Evolutionary conservation across 2,888 invertebrate species (phyloP), one percentile per base, ranked within the genome.

Genomic region (Drosophila meridiana): DNA sequence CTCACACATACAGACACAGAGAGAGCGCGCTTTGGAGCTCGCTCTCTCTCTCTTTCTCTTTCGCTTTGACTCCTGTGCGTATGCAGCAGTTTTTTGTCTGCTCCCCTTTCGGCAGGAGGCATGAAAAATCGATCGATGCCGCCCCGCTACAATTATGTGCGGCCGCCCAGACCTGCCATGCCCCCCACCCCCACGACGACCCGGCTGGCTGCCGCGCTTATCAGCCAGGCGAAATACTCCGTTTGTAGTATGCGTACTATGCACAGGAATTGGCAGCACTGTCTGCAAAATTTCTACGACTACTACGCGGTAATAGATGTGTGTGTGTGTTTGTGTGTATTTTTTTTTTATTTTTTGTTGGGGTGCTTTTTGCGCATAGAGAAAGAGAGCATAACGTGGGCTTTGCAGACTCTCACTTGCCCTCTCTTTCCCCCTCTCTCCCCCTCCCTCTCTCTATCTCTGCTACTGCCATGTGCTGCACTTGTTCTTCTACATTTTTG

Each of bases 101-200:
- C 69, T 74, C 70, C 52, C 48, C 42, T 14, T 34, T 45, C 11
- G 52, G 56, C 34, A 58, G 59, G 48, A 69, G 68, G 73, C 79
- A 80, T 76, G 90, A 88, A 91, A 91, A 91, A 90, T 91, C 90
- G 90, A 90, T 90, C 83, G 90, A 82, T 79, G 66, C 50, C 32
- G 40, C 20, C 43, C 28, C 60, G 65, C 71, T 67, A 73, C 73
- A 73, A 64, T 79, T 72, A 76, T 73, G 71, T 55, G 68, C 71
- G 68, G 26, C 45, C 47, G n/a, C 43, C 47, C 47, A 59, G 55
- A 42, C 53, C 63, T 30, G 13, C 48, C 20, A 26, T 42, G 5
- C n/a, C 26, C 4, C 11, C 38, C 3, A 4, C 14, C 4, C 11
- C n/a, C 3, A 4, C 40, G 28, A 14, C 26, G 13, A 26, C 34